Percentiles rank a stretch among this genome's conserved stretches.
These are phyloP conservation scores for Etheostoma spectabile DNA, from an alignment of 2,113 vertebrate genomes.

Conservation along the genomic window DNA sequence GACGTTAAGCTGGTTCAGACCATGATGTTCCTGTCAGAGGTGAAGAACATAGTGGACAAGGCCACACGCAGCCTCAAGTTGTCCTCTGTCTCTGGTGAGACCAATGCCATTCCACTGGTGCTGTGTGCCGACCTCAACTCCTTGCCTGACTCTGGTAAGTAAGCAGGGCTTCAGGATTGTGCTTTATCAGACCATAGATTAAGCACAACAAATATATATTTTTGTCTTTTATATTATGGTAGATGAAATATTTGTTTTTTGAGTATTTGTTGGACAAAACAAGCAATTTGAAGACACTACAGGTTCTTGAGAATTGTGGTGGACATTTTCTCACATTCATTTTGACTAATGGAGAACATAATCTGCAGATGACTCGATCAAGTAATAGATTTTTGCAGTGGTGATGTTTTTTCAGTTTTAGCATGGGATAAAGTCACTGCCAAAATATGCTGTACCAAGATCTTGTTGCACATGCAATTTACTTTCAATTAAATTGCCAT, in stretches of 20 bases:
- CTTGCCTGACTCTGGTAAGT: conserved; percentile 94
- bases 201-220: no score
- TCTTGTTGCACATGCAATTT: no score
- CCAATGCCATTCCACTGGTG: conserved; percentile 95
- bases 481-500: background rate
- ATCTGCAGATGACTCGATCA: background rate
- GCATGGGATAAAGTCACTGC: background rate
- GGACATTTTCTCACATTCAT: no score
- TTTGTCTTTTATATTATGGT: no score
- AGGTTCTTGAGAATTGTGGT: no score
- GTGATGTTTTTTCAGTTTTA: background rate
- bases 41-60: conserved; percentile 98
- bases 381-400: background rate
- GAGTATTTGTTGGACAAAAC: no score
- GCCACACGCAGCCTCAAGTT: conserved; percentile 94
- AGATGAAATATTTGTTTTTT: no score
- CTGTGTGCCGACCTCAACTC: conserved; percentile 99
- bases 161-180: background rate
- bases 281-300: no score
- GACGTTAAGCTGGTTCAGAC: conserved; percentile 98
- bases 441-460: background rate
- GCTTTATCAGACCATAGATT: background rate
- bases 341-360: background rate
- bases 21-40: conserved; percentile 99
- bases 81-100: conserved; percentile 89